Base-by-base conservation (phyloP, 2,797 vertebrate genomes). In the Myoxocephalus aenaeus region DNA sequence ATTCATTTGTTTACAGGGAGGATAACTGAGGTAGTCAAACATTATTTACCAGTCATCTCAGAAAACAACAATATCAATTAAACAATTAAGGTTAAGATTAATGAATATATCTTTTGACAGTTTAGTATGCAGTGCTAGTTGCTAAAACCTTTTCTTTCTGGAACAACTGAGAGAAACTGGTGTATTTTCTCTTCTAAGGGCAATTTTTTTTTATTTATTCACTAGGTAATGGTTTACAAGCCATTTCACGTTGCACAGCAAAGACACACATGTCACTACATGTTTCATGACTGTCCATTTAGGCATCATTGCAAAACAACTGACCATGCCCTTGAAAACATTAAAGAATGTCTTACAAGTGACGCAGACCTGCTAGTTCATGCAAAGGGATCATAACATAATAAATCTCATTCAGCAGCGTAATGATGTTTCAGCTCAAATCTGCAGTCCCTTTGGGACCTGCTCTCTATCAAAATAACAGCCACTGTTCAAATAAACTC, bases 401-500 rank as follows among this genome's bases (percentile, higher is more conserved):
- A 92, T 90, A 84, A 89, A 92, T 91, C 87, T 89, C 79, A 83
- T 79, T 91, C 90, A 91, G 69, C 83, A 75, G 77, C 84, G 79
- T 75, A 77, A 70, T 93, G 88, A 93, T 90, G 81, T 90, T 91
- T 87, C 90, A 92, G 88, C 81, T 86, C 87, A 89, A 83, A 88
- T 84, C 86, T 81, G 76, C 69, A 86, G 80, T 88, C 81, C 84
- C 90, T 88, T 81, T 86, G 83, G 75, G 83, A 92, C 87, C 77
- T 91, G 87, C 79, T 86, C 84, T 82, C 85, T 88, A 82, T 90
- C 84, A 90, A 90, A 92, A 93, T 93, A 92, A 88, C 77, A 89
- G 83, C 82, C 88, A 87, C 89, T 90, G 84, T 89, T 92, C 74
- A 92, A 93, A 93, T 92, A 90, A 92, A 93, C 78, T 81, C 64